Evolutionary conservation across 2,797 vertebrate genomes (phyloP).

Genomic region (Dipus sagitta): DNA sequence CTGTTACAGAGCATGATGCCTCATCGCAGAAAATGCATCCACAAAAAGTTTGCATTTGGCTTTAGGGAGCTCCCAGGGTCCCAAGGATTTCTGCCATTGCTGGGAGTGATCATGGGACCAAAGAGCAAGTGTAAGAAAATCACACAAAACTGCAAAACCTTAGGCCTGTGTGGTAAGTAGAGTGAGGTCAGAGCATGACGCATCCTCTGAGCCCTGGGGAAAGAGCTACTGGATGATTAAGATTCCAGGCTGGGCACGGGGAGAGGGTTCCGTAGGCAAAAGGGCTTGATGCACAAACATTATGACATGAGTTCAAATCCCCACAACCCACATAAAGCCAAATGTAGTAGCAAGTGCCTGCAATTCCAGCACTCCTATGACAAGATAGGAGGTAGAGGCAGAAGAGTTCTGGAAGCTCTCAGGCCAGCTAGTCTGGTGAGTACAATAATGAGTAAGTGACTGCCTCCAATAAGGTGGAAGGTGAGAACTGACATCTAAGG

Average conservation of each 20-base stretch:
- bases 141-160: neutral
- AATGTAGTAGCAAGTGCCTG: too few species aligned
- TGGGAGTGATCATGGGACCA: neutral
- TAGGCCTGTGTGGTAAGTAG: neutral
- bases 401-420: neutral
- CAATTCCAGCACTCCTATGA: too few species aligned
- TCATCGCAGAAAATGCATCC: neutral
- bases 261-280: too few species aligned
- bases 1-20: neutral
- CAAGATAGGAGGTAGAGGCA: neutral
- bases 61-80: neutral
- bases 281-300: too few species aligned
- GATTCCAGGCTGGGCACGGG: neutral
- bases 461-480: neutral
- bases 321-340: too few species aligned
- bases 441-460: too few species aligned
- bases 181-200: neutral
- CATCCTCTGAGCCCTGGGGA: rapidly evolving
- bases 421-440: too few species aligned
- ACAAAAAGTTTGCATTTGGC: neutral
- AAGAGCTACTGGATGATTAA: neutral
- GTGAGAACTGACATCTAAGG: neutral
- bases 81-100: neutral
- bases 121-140: neutral
- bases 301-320: too few species aligned